phyloP scores from a whole-genome alignment of 2,797 vertebrate species.

The Chloroceryle amazona region DNA sequence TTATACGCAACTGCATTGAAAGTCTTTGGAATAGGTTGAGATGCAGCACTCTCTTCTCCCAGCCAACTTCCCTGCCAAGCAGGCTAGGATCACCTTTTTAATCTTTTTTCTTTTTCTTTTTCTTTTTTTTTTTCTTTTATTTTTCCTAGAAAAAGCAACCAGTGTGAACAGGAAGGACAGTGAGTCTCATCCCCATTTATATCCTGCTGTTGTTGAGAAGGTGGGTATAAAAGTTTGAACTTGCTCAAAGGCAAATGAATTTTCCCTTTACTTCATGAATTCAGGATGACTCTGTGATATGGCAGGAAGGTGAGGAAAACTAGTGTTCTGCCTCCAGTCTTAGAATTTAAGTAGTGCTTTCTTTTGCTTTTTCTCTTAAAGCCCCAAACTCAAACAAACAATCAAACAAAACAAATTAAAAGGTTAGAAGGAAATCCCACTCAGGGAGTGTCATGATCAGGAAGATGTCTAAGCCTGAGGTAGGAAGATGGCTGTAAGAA shows the following conservation, averaged over 20 bases:
- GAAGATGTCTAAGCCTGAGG: background rate
- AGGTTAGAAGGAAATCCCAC: background rate
- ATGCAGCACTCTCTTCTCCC: background rate
- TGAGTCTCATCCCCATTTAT: background rate
- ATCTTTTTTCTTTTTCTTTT: background rate
- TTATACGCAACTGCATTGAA: background rate
- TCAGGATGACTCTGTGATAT: too few species aligned
- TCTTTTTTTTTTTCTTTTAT: background rate
- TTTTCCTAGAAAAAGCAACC: background rate
- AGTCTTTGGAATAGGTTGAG: background rate
- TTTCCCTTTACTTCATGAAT: background rate
- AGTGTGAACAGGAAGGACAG: background rate
- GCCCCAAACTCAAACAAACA: rapidly evolving
- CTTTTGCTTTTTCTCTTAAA: background rate
- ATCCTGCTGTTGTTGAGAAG: background rate
- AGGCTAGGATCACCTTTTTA: background rate
- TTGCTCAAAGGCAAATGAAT: background rate
- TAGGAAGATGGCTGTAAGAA: background rate
- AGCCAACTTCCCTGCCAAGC: background rate
- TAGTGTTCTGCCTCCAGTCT: background rate
- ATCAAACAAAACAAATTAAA: background rate
- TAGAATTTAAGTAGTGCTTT: background rate
- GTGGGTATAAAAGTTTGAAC: background rate
- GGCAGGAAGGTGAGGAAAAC: background rate
- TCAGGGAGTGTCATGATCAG: background rate